Percentiles rank a stretch among this genome's conserved stretches.
Conservation (phyloP, 1,140 invertebrate genomes). For the Drosophila pruinosa region DNA sequence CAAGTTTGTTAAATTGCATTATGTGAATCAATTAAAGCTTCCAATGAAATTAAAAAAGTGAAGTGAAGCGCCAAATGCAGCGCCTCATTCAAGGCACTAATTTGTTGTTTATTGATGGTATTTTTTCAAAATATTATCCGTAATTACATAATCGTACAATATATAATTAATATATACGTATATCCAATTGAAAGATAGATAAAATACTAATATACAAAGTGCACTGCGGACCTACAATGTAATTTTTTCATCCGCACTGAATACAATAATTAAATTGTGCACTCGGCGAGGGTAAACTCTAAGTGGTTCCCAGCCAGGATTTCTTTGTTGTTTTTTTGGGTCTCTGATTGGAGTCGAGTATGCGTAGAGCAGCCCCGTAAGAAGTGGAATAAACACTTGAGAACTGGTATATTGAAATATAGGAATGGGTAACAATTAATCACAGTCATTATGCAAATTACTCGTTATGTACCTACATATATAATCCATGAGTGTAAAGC, state of each 20-base stretch:
- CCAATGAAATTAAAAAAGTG: conserved; percentile 26
- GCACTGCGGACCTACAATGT: not conserved
- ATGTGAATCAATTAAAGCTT: conserved; percentile 48
- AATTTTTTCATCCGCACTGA: conserved; percentile 18
- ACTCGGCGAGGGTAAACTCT: conserved; percentile 22
- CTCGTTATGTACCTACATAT: conserved; percentile 37
- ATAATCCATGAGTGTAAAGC: conserved; percentile 60
- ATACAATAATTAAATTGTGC: conserved; percentile 7
- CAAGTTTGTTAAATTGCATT: conserved; percentile 27
- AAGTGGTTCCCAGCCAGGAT: conserved; percentile 10
- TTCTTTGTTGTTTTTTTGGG: conserved; percentile 28
- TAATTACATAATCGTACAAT: not conserved
- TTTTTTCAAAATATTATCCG: not conserved
- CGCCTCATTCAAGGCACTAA: conserved; percentile 27
- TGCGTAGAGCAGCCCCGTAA: conserved; percentile 1
- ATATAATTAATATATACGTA: not conserved
- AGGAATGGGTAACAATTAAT: not conserved
- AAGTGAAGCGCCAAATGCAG: conserved; percentile 2
- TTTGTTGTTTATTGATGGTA: conserved; percentile 26
- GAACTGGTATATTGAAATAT: not conserved
- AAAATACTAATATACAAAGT: not conserved
- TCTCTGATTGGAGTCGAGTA: not conserved
- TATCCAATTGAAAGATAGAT: not conserved
- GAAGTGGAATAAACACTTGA: not conserved
- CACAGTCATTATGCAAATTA: conserved; percentile 25